Percentiles rank a stretch among this genome's conserved stretches.
Conservation (phyloP, 2,797 vertebrate species). For the Hyperoplus lanceolatus region DNA sequence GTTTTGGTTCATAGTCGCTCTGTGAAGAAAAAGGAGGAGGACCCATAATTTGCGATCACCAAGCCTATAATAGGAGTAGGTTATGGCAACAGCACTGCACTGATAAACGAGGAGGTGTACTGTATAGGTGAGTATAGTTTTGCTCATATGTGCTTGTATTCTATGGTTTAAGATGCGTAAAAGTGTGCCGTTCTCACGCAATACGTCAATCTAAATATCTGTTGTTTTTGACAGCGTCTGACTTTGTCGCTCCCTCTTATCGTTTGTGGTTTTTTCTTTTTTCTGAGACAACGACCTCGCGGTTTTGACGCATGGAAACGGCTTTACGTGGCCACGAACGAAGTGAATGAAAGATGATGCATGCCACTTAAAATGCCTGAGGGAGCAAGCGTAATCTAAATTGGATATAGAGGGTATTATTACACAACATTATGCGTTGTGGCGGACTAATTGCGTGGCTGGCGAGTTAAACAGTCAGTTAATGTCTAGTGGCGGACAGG, state of each 20-base stretch:
- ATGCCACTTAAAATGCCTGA: conserved; percentile 77
- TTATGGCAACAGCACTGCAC: conserved; percentile 63
- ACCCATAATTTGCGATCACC: conserved; percentile 75
- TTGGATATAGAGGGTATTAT: conserved; percentile 85
- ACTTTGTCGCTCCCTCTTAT: conserved; percentile 41
- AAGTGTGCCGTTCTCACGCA: conserved; percentile 6
- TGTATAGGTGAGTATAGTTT: conserved; percentile 66
- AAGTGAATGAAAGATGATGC: conserved; percentile 77
- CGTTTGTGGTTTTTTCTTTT: background rate
- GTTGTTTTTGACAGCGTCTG: conserved; percentile 28
- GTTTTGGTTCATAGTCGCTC: conserved; percentile 68
- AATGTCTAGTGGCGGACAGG: conserved; percentile 78
- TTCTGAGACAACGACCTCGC: conserved; percentile 30
- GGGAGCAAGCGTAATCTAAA: conserved; percentile 84
- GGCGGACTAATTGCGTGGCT: conserved; percentile 83
- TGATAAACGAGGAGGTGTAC: conserved; percentile 61
- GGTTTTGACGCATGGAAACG: conserved; percentile 62
- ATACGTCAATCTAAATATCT: background rate
- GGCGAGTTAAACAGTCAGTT: conserved; percentile 81
- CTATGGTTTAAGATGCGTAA: conserved; percentile 25
- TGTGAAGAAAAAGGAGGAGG: conserved; percentile 74
- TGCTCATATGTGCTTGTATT: conserved; percentile 24
- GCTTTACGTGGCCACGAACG: conserved; percentile 62
- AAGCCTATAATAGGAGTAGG: conserved; percentile 71
- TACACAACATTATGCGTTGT: conserved; percentile 84